phyloP scores from a whole-genome alignment of 2,797 vertebrate species.

The Bradypodion pumilum region DNA sequence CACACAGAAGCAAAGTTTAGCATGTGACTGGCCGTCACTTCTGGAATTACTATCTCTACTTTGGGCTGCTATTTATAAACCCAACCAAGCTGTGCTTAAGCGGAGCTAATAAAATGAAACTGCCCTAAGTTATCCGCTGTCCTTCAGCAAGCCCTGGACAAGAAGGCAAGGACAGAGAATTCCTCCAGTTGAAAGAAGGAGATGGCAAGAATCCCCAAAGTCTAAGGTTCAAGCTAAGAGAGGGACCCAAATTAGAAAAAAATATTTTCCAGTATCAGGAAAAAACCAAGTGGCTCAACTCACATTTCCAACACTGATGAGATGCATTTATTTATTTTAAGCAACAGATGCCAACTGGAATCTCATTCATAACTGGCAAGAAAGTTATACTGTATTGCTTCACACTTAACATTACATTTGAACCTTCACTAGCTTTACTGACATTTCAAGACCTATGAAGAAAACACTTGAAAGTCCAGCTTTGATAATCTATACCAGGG shows the following conservation, averaged over 20 bases:
- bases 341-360: constrained; percentile 4
- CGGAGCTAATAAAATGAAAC: neutral
- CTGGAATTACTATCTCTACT: constrained; percentile 4
- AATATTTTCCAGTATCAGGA: constrained; percentile 18
- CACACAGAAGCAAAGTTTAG: neutral
- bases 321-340: constrained; percentile 14
- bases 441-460: neutral
- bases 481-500: no score
- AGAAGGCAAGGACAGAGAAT: neutral
- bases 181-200: neutral
- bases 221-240: constrained; percentile 2
- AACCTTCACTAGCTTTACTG: neutral
- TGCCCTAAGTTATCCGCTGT: neutral
- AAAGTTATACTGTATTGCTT: neutral
- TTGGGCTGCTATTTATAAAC: neutral
- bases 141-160: neutral
- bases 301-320: rapidly evolving
- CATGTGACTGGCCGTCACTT: neutral
- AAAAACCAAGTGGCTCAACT: constrained; percentile 32
- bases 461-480: neutral
- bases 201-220: rapidly evolving
- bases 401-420: neutral
- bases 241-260: neutral
- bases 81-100: neutral
- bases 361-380: neutral